Conservation (phyloP, 2,888 invertebrate species). For the Plagodis pulveraria region DNA sequence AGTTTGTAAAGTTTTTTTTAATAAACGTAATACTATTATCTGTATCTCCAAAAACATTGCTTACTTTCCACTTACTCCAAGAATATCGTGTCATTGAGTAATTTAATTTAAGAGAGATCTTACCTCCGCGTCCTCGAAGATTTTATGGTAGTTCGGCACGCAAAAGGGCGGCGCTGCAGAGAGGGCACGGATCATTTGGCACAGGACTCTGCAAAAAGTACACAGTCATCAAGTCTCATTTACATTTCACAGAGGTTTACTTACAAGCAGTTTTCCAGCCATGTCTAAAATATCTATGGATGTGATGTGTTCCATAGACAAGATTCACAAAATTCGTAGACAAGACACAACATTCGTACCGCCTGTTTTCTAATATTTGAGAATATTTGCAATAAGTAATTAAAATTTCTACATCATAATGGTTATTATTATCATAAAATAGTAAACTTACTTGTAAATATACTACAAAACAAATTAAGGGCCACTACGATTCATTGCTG, state of each 20-base stretch:
- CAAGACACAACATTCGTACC: no score
- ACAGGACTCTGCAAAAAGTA: constrained; percentile 82
- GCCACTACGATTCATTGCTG: no score
- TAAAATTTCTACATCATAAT: no score
- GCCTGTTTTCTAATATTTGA: no score
- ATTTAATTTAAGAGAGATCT: constrained; percentile 50
- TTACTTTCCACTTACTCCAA: background rate
- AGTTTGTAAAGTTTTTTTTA: no score
- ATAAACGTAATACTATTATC: background rate
- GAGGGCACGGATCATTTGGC: constrained; percentile 88
- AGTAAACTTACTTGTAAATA: no score
- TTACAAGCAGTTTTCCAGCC: background rate
- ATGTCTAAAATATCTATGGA: background rate
- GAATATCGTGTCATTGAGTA: background rate
- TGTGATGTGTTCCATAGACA: no score
- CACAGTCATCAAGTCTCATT: no score
- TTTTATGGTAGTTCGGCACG: constrained; percentile 90
- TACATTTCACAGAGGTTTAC: background rate
- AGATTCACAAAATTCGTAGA: no score
- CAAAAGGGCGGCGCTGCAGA: constrained; percentile 90
- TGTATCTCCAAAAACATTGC: background rate
- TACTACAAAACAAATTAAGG: no score
- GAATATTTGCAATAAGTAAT: no score
- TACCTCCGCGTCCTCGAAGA: constrained; percentile 89
- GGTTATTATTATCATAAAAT: no score